Conservation (phyloP, 2,113 vertebrate genomes). For the Crocuta crocuta region DNA sequence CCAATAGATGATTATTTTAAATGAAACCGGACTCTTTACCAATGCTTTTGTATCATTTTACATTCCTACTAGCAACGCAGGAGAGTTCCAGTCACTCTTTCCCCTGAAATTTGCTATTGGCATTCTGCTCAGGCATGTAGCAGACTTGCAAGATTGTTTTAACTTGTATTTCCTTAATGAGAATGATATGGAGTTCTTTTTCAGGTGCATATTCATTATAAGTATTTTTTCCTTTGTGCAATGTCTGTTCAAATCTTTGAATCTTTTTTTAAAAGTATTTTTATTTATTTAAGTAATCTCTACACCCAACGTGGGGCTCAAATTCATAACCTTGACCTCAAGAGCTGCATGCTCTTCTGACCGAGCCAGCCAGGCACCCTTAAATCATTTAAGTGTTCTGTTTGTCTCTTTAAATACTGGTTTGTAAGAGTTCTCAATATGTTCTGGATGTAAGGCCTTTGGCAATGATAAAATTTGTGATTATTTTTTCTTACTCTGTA, state of each 20-base stretch:
- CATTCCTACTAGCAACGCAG: neutral
- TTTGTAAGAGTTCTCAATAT: neutral
- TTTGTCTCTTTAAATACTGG: neutral
- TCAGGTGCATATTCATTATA: neutral
- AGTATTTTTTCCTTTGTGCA: no score
- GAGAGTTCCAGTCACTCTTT: neutral
- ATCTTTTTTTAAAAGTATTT: neutral
- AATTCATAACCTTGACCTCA: no score
- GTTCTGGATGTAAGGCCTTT: neutral
- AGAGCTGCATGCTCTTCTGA: no score
- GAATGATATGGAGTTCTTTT: neutral
- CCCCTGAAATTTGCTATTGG: neutral
- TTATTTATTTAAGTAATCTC: no score
- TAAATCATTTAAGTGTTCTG: neutral
- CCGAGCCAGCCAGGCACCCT: no score
- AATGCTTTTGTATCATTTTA: neutral
- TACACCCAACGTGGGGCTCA: no score
- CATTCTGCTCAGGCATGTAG: neutral
- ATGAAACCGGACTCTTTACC: neutral
- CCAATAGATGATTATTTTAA: neutral
- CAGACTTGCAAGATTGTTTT: neutral
- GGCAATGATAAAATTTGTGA: neutral
- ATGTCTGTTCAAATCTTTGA: neutral
- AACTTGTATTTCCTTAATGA: neutral
- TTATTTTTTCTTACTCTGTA: neutral